These are phyloP conservation scores for Callorhinus ursinus DNA, from an alignment of 2,113 vertebrate genomes.

Conservation along the genomic window DNA sequence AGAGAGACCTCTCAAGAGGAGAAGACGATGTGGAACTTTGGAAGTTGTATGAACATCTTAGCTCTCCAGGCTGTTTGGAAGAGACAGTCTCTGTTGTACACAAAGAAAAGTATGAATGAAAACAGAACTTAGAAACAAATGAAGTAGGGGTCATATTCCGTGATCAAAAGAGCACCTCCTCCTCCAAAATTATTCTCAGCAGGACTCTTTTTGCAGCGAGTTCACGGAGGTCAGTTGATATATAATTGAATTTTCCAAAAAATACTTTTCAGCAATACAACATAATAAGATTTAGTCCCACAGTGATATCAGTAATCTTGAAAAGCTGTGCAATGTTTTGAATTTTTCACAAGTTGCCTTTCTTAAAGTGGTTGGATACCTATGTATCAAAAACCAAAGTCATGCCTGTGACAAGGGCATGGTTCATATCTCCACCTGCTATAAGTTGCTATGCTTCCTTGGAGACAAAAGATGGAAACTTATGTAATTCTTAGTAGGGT, in stretches of 20 bases:
- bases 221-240: conserved; percentile 43
- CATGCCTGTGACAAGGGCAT: background rate
- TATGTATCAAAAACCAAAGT: background rate
- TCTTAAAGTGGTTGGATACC: background rate
- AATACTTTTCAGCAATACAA: background rate
- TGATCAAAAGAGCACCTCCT: background rate
- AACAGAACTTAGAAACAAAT: conserved; percentile 51
- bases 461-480: background rate
- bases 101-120: conserved; percentile 22
- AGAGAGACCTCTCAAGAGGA: background rate
- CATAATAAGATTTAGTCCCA: background rate
- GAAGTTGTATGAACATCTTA: background rate
- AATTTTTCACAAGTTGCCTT: background rate
- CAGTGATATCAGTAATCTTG: background rate
- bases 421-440: background rate
- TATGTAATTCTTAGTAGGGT: background rate
- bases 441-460: background rate
- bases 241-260: conserved; percentile 63
- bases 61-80: background rate
- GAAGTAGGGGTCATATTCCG: background rate
- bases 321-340: conserved; percentile 4
- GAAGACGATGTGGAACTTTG: background rate
- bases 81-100: conserved; percentile 9
- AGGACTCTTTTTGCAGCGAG: background rate
- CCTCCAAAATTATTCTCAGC: background rate